A percentile compares a stretch with the other conserved stretches of the same genome.
Conservation (phyloP, 2,113 vertebrate species). For the Cebidichthys violaceus region DNA sequence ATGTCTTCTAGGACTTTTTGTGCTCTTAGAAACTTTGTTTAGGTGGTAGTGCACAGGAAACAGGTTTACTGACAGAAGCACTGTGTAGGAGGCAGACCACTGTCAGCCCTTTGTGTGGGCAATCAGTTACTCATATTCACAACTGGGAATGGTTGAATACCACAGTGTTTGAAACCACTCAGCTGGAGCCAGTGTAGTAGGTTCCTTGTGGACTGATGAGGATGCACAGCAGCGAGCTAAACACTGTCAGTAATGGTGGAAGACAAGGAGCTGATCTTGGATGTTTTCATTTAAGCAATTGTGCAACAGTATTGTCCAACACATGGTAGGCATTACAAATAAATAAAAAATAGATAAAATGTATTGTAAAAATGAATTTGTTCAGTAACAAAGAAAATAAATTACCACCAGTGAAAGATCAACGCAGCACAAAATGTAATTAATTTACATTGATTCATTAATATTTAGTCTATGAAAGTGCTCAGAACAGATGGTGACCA, state of each 20-base stretch:
- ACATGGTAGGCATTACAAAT: neutral
- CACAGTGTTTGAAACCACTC: slow-evolving; percentile 18
- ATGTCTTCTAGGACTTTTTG: neutral
- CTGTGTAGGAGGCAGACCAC: slow-evolving; percentile 1
- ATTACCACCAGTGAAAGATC: neutral
- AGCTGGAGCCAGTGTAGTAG: neutral
- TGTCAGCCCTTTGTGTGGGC: neutral
- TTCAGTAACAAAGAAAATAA: neutral
- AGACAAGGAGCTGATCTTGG: neutral
- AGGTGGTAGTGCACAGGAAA: neutral
- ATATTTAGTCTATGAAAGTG: slow-evolving; percentile 2
- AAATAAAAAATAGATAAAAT: neutral
- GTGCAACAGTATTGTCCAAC: neutral
- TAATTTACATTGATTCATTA: neutral
- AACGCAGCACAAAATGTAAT: neutral
- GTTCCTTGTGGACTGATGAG: neutral
- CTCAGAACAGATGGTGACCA: neutral
- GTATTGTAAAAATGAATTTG: neutral
- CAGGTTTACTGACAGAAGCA: slow-evolving; percentile 11
- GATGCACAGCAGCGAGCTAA: neutral
- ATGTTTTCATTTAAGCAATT: neutral
- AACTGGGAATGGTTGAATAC: slow-evolving; percentile 33
- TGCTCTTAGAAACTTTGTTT: neutral
- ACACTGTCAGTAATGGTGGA: neutral
- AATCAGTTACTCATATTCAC: slow-evolving; percentile 26